A percentile compares a stretch with the other conserved stretches of the same genome.
phyloP scores from a whole-genome alignment of 2,113 vertebrate genomes.

The Butorides virescens region DNA sequence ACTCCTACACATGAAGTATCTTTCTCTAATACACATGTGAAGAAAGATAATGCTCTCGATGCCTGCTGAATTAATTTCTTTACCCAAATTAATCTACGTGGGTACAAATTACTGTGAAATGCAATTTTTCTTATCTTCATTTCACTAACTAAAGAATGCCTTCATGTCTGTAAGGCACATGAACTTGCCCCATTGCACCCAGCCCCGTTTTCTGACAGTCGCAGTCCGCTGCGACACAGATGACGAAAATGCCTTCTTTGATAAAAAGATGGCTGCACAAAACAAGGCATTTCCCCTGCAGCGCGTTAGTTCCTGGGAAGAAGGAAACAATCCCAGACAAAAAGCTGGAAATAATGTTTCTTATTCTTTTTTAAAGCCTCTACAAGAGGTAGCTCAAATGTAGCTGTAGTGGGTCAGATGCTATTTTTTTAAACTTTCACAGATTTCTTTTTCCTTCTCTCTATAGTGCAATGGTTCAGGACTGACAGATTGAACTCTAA shows the following conservation, averaged over 20 bases:
- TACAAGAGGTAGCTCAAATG: not conserved
- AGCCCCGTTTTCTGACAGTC: not conserved
- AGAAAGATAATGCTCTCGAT: not conserved
- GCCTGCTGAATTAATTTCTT: not conserved
- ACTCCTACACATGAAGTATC: not conserved
- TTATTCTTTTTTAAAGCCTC: not conserved
- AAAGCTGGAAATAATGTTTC: not conserved
- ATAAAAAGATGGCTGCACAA: not conserved
- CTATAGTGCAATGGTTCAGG: rapidly evolving
- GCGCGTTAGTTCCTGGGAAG: not conserved
- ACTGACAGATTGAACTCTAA: not conserved
- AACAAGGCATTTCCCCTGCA: not conserved
- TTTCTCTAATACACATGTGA: not conserved
- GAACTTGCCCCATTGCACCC: not conserved
- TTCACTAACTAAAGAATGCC: not conserved
- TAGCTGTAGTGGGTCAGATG: not conserved
- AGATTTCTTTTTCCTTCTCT: not conserved
- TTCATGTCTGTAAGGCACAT: not conserved
- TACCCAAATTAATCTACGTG: not conserved
- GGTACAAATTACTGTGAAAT: not conserved
- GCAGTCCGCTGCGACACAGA: no score
- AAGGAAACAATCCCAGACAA: not conserved
- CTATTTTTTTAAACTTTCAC: not conserved
- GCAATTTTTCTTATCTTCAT: not conserved
- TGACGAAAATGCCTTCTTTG: rapidly evolving